These are phyloP conservation scores for Caradrina kadenii DNA, from an alignment of 2,888 invertebrate genomes.

Conservation along the genomic window DNA sequence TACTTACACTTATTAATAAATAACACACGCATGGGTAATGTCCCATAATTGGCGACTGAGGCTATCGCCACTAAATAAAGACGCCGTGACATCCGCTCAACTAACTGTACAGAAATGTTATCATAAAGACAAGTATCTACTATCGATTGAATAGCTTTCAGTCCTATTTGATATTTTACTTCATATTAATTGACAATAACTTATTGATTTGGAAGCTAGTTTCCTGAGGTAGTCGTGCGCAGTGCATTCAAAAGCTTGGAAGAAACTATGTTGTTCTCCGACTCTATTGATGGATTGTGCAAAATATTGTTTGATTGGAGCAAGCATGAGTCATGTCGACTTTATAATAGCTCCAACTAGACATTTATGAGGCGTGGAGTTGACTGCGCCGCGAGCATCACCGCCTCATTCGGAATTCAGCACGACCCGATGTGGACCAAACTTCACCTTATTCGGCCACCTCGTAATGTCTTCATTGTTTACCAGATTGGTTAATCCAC, in stretches of 20 bases:
- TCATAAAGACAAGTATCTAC: slow-evolving; percentile 62
- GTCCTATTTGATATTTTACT: slow-evolving; percentile 41
- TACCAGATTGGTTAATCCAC: slow-evolving; percentile 79
- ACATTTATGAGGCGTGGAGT: slow-evolving; percentile 71
- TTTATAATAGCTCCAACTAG: slow-evolving; percentile 73
- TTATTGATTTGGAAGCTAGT: slow-evolving; percentile 24
- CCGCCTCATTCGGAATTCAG: slow-evolving; percentile 86
- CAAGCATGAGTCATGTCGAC: slow-evolving; percentile 78
- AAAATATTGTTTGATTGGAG: slow-evolving; percentile 73
- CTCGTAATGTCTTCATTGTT: slow-evolving; percentile 88
- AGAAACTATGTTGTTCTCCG: slow-evolving; percentile 34
- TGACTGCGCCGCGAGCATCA: slow-evolving; percentile 65
- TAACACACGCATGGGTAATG: slow-evolving; percentile 86
- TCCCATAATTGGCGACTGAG: slow-evolving; percentile 86
- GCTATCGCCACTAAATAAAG: slow-evolving; percentile 85
- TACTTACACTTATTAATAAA: slow-evolving; percentile 79
- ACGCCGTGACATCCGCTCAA: slow-evolving; percentile 86
- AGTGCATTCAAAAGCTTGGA: slow-evolving; percentile 33
- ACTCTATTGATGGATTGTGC: slow-evolving; percentile 65
- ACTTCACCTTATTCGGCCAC: slow-evolving; percentile 85
- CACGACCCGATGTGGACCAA: slow-evolving; percentile 80
- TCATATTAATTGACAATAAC: slow-evolving; percentile 40
- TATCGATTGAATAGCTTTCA: slow-evolving; percentile 42
- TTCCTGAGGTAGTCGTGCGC: slow-evolving; percentile 24
- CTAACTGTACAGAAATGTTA: slow-evolving; percentile 79